Conservation (phyloP, 2,797 vertebrate species). For the Tapera naevia region DNA sequence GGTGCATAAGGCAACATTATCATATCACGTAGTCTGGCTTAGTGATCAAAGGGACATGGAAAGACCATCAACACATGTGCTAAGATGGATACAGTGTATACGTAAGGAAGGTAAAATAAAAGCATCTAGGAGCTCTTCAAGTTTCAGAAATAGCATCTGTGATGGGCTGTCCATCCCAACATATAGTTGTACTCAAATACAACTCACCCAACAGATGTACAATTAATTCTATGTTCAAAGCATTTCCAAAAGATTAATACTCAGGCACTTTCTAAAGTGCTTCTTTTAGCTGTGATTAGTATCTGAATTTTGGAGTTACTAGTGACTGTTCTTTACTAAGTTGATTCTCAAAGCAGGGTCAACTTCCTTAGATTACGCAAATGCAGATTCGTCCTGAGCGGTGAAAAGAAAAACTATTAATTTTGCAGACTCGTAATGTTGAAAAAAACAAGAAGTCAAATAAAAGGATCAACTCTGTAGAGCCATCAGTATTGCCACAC, state of each 20-base stretch:
- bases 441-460: neutral
- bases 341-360: neutral
- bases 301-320: neutral
- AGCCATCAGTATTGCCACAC: neutral
- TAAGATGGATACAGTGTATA: neutral
- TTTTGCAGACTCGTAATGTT: neutral
- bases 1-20: neutral
- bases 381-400: neutral
- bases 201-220: neutral
- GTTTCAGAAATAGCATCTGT: neutral
- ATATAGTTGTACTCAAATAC: neutral
- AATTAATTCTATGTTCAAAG: neutral
- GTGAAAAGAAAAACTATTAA: neutral
- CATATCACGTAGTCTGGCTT: neutral
- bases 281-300: neutral
- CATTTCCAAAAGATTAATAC: neutral
- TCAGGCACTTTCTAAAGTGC: neutral
- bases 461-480: neutral
- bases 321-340: neutral
- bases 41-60: neutral
- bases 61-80: neutral
- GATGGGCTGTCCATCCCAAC: neutral
- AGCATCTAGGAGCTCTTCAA: neutral
- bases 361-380: neutral
- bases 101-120: neutral